Conservation (phyloP, 2,113 vertebrate genomes). For the Oncorhynchus mykiss region DNA sequence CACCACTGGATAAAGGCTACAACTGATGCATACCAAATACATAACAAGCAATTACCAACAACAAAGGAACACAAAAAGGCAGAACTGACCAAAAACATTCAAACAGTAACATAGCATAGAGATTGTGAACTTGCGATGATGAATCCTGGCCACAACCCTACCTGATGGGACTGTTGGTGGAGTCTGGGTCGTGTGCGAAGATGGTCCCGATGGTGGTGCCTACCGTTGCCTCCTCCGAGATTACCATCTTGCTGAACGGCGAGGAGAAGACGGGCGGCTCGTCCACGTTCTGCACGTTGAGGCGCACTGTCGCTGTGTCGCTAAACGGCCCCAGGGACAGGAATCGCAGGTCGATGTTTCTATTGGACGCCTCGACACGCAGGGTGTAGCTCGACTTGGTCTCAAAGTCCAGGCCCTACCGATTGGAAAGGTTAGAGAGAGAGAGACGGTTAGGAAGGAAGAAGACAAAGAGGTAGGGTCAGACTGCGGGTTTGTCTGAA, state of each 20-base stretch:
- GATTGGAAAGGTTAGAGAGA: neutral
- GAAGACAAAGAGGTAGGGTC: neutral
- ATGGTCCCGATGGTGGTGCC: conserved; percentile 90
- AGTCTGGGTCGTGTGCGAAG: conserved; percentile 89
- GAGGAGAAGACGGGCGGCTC: conserved; percentile 87
- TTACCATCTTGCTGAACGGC: conserved; percentile 80
- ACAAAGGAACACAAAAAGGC: too few relatives aligned
- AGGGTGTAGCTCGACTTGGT: conserved; percentile 86
- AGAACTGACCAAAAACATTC: too few relatives aligned
- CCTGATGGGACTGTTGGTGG: conserved; percentile 86
- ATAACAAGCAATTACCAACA: neutral
- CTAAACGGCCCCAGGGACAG: conserved; percentile 86
- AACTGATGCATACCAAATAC: neutral
- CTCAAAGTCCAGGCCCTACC: conserved; percentile 92
- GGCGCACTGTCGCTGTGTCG: conserved; percentile 84
- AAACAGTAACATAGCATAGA: neutral
- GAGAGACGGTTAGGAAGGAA: neutral
- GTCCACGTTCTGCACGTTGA: conserved; percentile 91
- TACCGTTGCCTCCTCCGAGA: conserved; percentile 87
- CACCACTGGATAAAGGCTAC: neutral
- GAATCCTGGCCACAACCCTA: conserved; percentile 53
- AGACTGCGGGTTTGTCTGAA: too few relatives aligned
- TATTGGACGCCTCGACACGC: conserved; percentile 90
- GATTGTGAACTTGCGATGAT: neutral
- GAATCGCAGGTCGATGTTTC: conserved; percentile 88